Evolutionary conservation across 2,888 invertebrate species (phyloP), one percentile per base, ranked within the genome.

Genomic region (Panzeria rudis): DNA sequence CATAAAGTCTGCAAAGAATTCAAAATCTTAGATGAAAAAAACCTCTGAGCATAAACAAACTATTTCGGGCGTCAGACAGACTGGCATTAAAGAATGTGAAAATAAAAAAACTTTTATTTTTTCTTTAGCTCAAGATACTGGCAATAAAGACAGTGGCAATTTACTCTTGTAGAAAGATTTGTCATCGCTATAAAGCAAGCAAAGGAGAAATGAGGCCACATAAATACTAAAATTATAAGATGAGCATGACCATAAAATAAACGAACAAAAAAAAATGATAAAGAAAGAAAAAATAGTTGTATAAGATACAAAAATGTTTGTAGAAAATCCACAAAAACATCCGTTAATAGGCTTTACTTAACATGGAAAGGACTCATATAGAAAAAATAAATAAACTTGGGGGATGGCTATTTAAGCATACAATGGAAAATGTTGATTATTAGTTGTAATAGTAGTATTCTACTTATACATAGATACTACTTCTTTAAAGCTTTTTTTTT

Each of bases 11-110:
- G 87, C 56, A 87, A 84, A 81, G 47, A 62, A 71, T 82, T 68
- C 72, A 11, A 62, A 44, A 41, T 52, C 64, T 54, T 35, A 71
- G 32, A 41, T 66, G 61, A 47, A n/a, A 69, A 66, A 72, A 61
- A 64, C 11, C 52, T 41, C 20, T 76, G 64, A 13, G 41, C n/a
- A 86, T 90, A 44, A 56, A 50, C n/a, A 72, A n/a, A 59, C 35
- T 25, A 64, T 56, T 50, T 35, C 25, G 32, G 91, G 91, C 91
- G 90, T 90, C 91, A 89, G 90, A 88, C 89, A 86, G 87, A 88
- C 86, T 88, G 88, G 89, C 89, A 84, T 83, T 86, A 81, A 82
- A 79, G 76, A 80, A 82, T 82, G 66, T 23, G 25, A 50, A 71
- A 75, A 61, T 29, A 41, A 62, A 83, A 64, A 79, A 69, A 17